Evolutionary conservation across 2,888 invertebrate genomes (phyloP), one percentile per base, ranked within the genome.

Genomic region (Pyrrhosoma nymphula): DNA sequence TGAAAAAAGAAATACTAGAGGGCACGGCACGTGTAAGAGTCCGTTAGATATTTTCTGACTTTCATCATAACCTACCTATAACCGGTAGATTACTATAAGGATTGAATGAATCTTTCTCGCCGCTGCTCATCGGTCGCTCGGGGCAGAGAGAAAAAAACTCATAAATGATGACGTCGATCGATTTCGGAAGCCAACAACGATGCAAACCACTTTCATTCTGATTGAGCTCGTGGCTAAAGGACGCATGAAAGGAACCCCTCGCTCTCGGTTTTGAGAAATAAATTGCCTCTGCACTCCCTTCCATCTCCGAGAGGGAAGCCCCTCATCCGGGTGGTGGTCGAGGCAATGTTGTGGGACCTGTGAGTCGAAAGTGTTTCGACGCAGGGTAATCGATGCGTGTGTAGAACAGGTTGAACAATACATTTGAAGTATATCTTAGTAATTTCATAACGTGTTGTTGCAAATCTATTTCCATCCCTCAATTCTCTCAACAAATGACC

Each of bases 171-270:
- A 0, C 30, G 35, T 12, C 82, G 82, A 82, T 82, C 82, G 82
- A 82, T 82, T 75, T 75, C 82, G 30, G 82, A 82, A 82, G 82
- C 82, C 82, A 82, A 82, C 82, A 82, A 16, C 35, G 35, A 35
- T 82, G 23, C 82, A 14, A 82, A 82, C 35, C 82, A 82, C 82
- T 82, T 82, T 82, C 82, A 82, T 35, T 35, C 82, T 82, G 82
- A 82, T 82, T 82, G 82, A 82, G 82, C 35, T 26, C 26, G 14
- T 26, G 82, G 82, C 30, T 35, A 35, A n/a, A 82, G 82, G 35
- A 35, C 60, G 60, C 20, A 20, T 26, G 69, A 12, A 12, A n/a
- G 26, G 3, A 23, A 69, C 69, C 35, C 35, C 82, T 26, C 16
- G 82, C 82, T n/a, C 3, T 82, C 35, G 82, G 35, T 30, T 35